Evolutionary conservation across 1,140 invertebrate genomes (phyloP).

Genomic region (Spodoptera litura): DNA sequence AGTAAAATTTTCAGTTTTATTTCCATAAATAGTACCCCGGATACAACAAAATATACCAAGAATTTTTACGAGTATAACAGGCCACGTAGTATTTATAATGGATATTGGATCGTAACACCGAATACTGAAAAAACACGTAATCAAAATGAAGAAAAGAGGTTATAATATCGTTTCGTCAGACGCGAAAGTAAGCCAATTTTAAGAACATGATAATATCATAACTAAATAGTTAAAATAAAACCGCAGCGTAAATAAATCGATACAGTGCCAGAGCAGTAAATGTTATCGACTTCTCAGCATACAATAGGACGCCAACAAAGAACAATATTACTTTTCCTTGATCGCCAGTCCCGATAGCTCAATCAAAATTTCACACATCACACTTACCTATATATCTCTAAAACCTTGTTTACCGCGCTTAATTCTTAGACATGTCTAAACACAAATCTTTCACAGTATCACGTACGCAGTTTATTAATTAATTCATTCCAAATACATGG

Average conservation of each 20-base stretch:
- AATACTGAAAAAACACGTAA: neutral
- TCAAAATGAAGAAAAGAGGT: neutral
- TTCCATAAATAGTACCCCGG: no score
- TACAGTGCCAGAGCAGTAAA: no score
- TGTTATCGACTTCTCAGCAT: neutral
- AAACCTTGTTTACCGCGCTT: slow-evolving; percentile 30
- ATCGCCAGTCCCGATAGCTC: neutral
- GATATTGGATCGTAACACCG: neutral
- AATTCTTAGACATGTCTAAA: slow-evolving; percentile 45
- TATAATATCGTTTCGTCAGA: no score
- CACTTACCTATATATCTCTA: slow-evolving; percentile 55
- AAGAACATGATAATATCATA: no score
- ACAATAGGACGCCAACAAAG: neutral
- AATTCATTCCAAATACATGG: slow-evolving; percentile 19
- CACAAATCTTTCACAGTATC: slow-evolving; percentile 55
- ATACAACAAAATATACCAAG: no score
- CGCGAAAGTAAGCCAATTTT: no score
- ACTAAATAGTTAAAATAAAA: no score
- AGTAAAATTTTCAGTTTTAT: no score
- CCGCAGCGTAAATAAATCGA: no score
- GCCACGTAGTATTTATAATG: neutral
- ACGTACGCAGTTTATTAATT: slow-evolving; percentile 46
- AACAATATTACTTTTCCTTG: neutral
- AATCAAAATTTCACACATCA: slow-evolving; percentile 6
- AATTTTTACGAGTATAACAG: neutral